Percentiles rank a stretch among this genome's conserved stretches.
These are phyloP conservation scores for Scaptomyza polygonia DNA, from an alignment of 2,888 invertebrate species.

Conservation along the genomic window DNA sequence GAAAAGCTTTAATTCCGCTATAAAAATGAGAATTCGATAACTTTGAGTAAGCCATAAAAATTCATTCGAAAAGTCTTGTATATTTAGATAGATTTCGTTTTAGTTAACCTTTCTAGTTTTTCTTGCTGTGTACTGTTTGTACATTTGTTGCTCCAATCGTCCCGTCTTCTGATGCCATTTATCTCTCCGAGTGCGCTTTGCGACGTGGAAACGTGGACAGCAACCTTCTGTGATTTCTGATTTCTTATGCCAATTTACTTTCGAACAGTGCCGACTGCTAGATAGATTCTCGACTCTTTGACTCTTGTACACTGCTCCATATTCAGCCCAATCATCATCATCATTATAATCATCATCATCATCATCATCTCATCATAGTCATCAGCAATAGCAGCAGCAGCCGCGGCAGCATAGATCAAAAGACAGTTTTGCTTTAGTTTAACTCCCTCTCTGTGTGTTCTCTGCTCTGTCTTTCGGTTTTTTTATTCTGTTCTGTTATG, in stretches of 20 bases:
- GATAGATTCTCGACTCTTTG: conserved; percentile 24
- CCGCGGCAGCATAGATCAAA: conserved; percentile 69
- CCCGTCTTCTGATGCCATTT: conserved; percentile 64
- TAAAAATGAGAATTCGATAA: too few relatives aligned
- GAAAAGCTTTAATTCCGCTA: too few relatives aligned
- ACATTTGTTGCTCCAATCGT: conserved; percentile 22
- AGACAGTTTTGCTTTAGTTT: conserved; percentile 81
- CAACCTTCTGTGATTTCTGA: conserved; percentile 81
- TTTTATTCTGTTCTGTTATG: neutral
- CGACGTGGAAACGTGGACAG: conserved; percentile 52
- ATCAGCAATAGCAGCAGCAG: conserved; percentile 32
- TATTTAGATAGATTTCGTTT: too few relatives aligned
- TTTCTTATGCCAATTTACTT: conserved; percentile 81
- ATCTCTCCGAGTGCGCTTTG: conserved; percentile 64
- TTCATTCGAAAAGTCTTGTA: too few relatives aligned
- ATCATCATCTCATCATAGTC: conserved; percentile 44
- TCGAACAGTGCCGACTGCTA: conserved; percentile 29
- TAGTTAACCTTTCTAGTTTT: neutral
- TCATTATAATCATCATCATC: conserved; percentile 44
- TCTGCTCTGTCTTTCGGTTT: neutral
- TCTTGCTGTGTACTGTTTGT: conserved; percentile 11
- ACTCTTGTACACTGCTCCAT: conserved; percentile 62
- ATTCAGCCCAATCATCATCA: conserved; percentile 57
- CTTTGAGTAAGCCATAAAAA: too few relatives aligned
- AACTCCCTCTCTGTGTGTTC: conserved; percentile 18